phyloP scores from a whole-genome alignment of 2,797 vertebrate species.

The Odontamblyopus lacepedii region DNA sequence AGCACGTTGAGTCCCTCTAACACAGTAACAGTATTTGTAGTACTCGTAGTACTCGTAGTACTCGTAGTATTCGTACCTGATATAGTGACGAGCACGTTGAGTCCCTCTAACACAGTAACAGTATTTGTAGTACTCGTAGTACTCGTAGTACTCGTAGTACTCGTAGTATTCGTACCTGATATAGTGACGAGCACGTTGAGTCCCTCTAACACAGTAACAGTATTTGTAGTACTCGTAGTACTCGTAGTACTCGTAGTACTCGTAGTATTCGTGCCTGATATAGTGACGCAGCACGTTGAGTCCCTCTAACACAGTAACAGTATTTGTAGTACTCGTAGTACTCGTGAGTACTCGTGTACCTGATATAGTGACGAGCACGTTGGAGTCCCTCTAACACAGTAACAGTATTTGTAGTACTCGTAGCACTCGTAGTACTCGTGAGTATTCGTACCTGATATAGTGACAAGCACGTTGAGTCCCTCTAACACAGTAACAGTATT shows the following conservation, averaged over 20 bases:
- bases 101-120: constrained; percentile 95
- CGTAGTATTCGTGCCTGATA: constrained; percentile 70
- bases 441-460: constrained; percentile 80
- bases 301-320: constrained; percentile 96
- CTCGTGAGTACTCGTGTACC: too few species aligned
- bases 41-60: too few species aligned
- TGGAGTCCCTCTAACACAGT: constrained; percentile 96
- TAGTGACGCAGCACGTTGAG: constrained; percentile 97
- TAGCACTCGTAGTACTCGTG: too few species aligned
- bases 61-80: constrained; percentile 56
- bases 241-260: too few species aligned
- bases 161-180: constrained; percentile 61
- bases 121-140: too few species aligned
- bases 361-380: constrained; percentile 97
- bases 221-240: too few species aligned
- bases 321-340: too few species aligned
- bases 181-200: constrained; percentile 98
- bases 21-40: too few species aligned
- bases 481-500: too few species aligned
- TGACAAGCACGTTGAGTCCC: constrained; percentile 96
- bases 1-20: constrained; percentile 96
- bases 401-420: too few species aligned
- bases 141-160: too few species aligned
- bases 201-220: constrained; percentile 96
- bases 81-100: constrained; percentile 97